Evolutionary conservation across 1,140 invertebrate genomes (phyloP), one percentile per base, ranked within the genome.

Genomic region (Trichomalopsis sarcophagae): DNA sequence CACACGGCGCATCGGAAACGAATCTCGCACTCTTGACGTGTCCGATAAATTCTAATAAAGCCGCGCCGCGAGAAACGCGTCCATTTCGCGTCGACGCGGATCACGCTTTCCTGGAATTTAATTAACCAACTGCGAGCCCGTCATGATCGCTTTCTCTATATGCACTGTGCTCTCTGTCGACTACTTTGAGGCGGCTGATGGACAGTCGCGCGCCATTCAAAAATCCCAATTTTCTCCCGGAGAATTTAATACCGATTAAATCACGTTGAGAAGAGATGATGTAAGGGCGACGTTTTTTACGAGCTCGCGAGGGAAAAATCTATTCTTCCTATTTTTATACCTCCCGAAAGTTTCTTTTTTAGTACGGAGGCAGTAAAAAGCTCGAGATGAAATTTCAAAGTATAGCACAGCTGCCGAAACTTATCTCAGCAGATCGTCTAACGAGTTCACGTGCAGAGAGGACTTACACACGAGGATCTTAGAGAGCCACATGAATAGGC

Each of bases 41-140:
- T 71, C 14, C 68, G 68, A 71, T 71, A 71, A 71, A 71, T 71
- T 71, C 23, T 71, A 71, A 71, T 71, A 71, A 71, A 71, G 30
- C 68, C 62, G 62, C n/a, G 33, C 4, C 5, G 33, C 13, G 68
- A 69, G 68, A 27, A 30, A 17, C 30, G 23, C 68, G 68, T 3
- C 3, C 27, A 6, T 13, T 27, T 17, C 62, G 62, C 62, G 40
- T 44, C 40, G 36, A 40, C 36, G 36, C 27, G 1, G 36, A 40
- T 40, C 55, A 62, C 68, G 68, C 27, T 71, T 71, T 71, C 68
- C 68, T 33, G 68, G 68, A 71, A 71, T 71, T 71, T 71, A 71
- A 71, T 71, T 33, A 71, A 71, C 68, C 27, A 10, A 13, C 68
- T 71, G 3, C 5, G 68, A 71, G 68, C 14, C 27, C 2, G 9